These are phyloP conservation scores for Litoditis marina DNA, from an alignment of 2,888 invertebrate genomes.

Conservation along the genomic window DNA sequence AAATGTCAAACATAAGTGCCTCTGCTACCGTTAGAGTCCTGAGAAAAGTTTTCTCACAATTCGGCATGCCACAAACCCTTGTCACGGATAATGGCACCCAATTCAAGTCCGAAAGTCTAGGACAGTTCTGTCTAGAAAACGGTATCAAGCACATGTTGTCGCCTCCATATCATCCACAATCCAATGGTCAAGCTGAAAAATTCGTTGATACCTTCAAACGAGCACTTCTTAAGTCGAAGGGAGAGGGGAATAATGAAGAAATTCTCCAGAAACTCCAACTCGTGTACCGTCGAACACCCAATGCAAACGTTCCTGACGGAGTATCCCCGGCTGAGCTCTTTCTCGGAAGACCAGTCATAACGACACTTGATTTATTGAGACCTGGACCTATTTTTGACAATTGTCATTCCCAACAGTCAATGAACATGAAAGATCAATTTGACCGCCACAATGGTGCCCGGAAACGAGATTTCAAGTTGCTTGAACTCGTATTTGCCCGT, in stretches of 20 bases:
- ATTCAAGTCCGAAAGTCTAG: conserved; percentile 24
- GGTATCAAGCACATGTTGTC: conserved; percentile 24
- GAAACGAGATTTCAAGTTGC: not conserved
- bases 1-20: conserved; percentile 10
- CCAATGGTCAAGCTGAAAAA: conserved; percentile 40
- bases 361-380: not conserved
- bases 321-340: not conserved
- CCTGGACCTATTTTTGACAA: no score
- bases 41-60: conserved; percentile 12
- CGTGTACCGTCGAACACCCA: not conserved
- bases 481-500: not conserved
- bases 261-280: not conserved
- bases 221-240: not conserved
- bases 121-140: conserved; percentile 10
- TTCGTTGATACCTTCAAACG: conserved; percentile 38
- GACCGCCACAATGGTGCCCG: not conserved
- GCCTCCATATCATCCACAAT: conserved; percentile 32
- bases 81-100: conserved; percentile 38
- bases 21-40: conserved; percentile 15
- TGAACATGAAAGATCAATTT: not conserved
- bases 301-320: no score
- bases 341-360: not conserved
- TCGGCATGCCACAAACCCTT: conserved; percentile 27
- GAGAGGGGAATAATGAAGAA: not conserved
- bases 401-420: not conserved